Percentiles rank a stretch among this genome's conserved stretches.
Conservation (phyloP, 2,888 invertebrate species). For the Aleiodes testaceus region DNA sequence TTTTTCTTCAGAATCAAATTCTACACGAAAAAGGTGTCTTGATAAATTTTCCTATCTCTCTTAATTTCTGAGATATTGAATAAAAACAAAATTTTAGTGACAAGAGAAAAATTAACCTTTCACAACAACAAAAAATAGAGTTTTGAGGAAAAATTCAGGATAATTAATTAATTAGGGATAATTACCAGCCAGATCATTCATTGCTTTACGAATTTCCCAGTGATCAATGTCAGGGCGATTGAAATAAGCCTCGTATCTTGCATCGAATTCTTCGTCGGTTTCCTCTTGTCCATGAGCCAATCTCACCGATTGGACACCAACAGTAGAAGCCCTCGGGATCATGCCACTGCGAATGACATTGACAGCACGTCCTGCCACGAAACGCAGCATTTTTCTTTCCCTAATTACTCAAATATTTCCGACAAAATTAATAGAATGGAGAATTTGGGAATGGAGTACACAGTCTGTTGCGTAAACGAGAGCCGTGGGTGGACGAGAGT, state of each 20-base stretch:
- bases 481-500: slow-evolving; percentile 50
- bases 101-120: no score
- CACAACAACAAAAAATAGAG: no score
- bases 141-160: not conserved
- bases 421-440: not conserved
- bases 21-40: no score
- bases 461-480: slow-evolving; percentile 44
- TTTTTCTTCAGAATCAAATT: no score
- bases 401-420: slow-evolving; percentile 54
- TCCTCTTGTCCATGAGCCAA: slow-evolving; percentile 77
- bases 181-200: slow-evolving; percentile 83
- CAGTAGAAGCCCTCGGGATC: slow-evolving; percentile 56
- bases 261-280: slow-evolving; percentile 90
- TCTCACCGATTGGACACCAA: slow-evolving; percentile 65
- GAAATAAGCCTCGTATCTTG: slow-evolving; percentile 88
- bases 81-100: no score
- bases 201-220: slow-evolving; percentile 94
- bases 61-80: not conserved
- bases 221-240: slow-evolving; percentile 91
- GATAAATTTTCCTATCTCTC: no score
- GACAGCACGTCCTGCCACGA: slow-evolving; percentile 58
- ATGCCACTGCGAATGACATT: slow-evolving; percentile 52
- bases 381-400: slow-evolving; percentile 60
- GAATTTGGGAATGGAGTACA: slow-evolving; percentile 45
- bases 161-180: slow-evolving; percentile 7